phyloP scores from a whole-genome alignment of 2,797 vertebrate genomes.

The Hydrophis major region DNA sequence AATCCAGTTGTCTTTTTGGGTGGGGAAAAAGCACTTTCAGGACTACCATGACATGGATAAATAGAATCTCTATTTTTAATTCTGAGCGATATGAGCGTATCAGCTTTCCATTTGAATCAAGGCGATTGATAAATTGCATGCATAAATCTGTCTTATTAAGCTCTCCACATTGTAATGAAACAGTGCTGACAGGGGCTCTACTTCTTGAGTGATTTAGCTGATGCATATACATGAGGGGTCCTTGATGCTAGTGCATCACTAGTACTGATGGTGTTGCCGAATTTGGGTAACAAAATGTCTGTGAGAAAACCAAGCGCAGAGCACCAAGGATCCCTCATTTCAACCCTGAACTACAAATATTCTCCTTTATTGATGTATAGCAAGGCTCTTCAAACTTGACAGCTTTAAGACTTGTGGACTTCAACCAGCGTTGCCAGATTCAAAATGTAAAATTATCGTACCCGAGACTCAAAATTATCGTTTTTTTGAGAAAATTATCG shows the following conservation, averaged over 20 bases:
- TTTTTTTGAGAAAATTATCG: no score
- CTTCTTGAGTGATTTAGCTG: neutral
- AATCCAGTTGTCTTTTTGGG: neutral
- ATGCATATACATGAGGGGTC: neutral
- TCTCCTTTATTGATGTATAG: neutral
- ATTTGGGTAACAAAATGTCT: neutral
- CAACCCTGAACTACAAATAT: neutral
- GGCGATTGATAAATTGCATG: neutral
- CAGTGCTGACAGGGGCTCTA: neutral
- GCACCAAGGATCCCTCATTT: neutral
- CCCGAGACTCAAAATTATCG: no score
- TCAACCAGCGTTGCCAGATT: no score
- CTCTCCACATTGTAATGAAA: neutral
- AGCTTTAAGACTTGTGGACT: no score
- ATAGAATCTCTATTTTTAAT: neutral
- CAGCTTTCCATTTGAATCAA: neutral
- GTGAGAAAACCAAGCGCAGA: neutral
- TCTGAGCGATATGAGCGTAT: neutral
- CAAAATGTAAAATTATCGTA: no score
- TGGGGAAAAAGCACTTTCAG: neutral
- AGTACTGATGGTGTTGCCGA: neutral
- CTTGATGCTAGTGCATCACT: neutral
- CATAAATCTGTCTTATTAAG: neutral
- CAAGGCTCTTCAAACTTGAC: no score
- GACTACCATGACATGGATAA: neutral